Conservation (phyloP, 2,113 vertebrate species). For the Peucedramus taeniatus region DNA sequence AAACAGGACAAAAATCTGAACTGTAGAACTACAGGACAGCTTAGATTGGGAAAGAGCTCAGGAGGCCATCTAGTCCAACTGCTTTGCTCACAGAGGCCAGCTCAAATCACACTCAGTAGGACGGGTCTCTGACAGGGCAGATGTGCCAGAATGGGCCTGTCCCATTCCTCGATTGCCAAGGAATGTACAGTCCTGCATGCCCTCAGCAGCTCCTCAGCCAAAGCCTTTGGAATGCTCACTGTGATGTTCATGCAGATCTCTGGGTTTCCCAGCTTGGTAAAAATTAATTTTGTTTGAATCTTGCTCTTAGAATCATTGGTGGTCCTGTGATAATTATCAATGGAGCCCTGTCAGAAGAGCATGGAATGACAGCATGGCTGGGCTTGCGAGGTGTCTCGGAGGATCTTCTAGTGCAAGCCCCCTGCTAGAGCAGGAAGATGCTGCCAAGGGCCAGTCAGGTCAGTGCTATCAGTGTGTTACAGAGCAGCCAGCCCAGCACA, state of each 20-base stretch:
- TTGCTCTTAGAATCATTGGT: not conserved
- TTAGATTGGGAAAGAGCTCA: not conserved
- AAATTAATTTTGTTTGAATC: not conserved
- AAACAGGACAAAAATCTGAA: not conserved
- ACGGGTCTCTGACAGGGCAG: not conserved
- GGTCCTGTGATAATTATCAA: not conserved
- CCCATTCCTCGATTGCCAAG: not conserved
- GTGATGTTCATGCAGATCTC: not conserved
- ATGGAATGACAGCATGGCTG: rapidly evolving
- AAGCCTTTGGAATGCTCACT: not conserved
- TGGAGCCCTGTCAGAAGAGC: not conserved
- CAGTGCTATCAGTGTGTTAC: not conserved
- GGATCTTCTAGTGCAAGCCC: rapidly evolving
- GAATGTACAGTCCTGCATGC: not conserved
- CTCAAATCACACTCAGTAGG: not conserved
- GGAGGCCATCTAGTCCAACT: not conserved
- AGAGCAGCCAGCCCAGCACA: constrained; percentile 19
- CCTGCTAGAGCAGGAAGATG: not conserved
- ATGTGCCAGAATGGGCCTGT: not conserved
- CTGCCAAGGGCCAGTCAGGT: not conserved
- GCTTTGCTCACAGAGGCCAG: rapidly evolving
- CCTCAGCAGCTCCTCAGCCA: not conserved
- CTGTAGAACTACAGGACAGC: not conserved
- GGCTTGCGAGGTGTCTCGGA: not conserved
- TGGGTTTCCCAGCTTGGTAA: not conserved